These are phyloP conservation scores for Allygus modestus DNA, from an alignment of 2,888 invertebrate species.

Conservation along the genomic window DNA sequence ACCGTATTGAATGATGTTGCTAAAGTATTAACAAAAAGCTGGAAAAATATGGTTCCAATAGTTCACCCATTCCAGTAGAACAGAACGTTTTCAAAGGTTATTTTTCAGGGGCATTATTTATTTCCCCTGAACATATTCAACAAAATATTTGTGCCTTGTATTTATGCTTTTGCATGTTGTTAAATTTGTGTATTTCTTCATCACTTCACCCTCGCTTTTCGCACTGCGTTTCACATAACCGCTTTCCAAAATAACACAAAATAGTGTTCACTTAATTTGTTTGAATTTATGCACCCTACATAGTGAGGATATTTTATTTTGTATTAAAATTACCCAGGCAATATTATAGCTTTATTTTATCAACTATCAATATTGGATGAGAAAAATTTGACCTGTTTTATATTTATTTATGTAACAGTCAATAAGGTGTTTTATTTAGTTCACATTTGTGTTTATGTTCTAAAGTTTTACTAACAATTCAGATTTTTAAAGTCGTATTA, in stretches of 20 bases:
- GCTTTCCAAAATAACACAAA: background rate
- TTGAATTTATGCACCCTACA: background rate
- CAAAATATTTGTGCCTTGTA: too few species aligned
- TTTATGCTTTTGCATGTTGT: background rate
- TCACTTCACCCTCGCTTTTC: background rate
- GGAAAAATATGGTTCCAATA: too few species aligned
- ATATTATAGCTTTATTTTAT: background rate
- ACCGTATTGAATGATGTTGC: too few species aligned
- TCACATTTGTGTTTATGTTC: background rate
- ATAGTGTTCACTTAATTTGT: background rate
- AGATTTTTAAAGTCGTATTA: background rate
- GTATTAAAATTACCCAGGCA: background rate
- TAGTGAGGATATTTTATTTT: background rate
- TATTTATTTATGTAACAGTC: background rate
- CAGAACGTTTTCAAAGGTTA: too few species aligned
- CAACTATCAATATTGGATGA: background rate
- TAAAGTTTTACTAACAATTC: background rate
- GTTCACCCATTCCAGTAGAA: too few species aligned
- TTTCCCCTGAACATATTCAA: too few species aligned
- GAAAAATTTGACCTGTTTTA: background rate
- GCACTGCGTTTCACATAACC: background rate
- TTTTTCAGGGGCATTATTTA: too few species aligned
- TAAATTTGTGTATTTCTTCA: background rate
- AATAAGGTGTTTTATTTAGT: background rate
- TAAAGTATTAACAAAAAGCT: too few species aligned